Evolutionary conservation across 2,888 invertebrate genomes (phyloP), one percentile per base, ranked within the genome.

Genomic region (Ditula angustiorana): DNA sequence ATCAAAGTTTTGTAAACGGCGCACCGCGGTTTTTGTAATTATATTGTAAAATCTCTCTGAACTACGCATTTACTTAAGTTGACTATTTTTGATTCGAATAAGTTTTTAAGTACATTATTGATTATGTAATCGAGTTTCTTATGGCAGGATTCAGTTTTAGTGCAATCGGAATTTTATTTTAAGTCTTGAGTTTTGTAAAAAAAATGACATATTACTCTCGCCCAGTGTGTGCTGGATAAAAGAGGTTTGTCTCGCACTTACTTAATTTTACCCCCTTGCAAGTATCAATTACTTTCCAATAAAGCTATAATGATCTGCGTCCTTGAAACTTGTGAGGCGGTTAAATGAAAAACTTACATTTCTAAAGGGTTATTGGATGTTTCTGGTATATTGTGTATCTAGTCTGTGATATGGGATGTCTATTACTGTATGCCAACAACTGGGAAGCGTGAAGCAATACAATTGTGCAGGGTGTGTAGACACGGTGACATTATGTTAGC

Each of bases 1-100:
- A 91, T 91, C 91, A 91, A 79, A 70, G 69, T 80, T 84, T 88
- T 83, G 88, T 73, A 81, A 83, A 81, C 70, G 73, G 76, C 78
- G 76, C 76, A 73, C 61, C 69, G 72, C 69, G 74, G 75, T 78
- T 82, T 83, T 78, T 79, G 81, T 82, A 85, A 85, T 78, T 86
- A 87, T 77, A 66, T 13, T 57, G 53, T 61, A 61, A 66, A 67
- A 67, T 67, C 60, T 63, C 53, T 65, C 66, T 65, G 58, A 56
- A 58, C 62, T 68, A 71, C 76, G 88, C 86, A 89, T 88, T 89
- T n/a, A n/a, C n/a, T n/a, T 90, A 86, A 82, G 82, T 85, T 85
- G 26, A 57, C 50, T 62, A 47, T 67, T 44, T 49, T 35, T 33
- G 41, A 30, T 44, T 64, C 47, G 52, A 47, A 47, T 66, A 68